Conservation (phyloP, 2,113 vertebrate genomes). For the Gnathochromis pfefferi region DNA sequence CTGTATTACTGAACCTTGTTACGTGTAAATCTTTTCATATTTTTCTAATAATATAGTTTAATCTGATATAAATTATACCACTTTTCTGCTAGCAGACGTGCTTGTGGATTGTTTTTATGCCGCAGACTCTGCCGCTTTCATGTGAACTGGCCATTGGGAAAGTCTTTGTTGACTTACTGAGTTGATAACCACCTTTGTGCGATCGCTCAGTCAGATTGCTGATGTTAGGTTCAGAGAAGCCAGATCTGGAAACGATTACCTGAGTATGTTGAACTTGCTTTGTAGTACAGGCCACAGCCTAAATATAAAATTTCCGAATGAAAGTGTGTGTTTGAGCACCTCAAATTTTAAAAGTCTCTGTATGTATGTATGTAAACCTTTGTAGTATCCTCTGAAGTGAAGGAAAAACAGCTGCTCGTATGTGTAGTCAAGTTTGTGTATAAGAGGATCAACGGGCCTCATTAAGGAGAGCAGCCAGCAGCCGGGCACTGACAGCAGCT, state of each 20-base stretch:
- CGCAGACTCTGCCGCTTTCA: rapidly evolving
- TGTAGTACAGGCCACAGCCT: background rate
- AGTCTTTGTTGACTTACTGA: background rate
- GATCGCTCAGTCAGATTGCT: background rate
- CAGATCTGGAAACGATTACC: background rate
- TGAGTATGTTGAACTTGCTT: background rate
- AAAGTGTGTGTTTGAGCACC: background rate
- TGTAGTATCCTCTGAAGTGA: background rate
- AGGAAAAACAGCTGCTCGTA: background rate
- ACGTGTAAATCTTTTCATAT: background rate
- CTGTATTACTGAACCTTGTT: background rate
- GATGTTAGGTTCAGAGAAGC: background rate
- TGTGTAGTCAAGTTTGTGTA: background rate
- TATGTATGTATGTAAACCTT: background rate
- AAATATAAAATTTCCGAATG: background rate
- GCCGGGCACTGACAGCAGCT: background rate
- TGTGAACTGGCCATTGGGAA: background rate
- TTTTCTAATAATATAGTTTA: background rate
- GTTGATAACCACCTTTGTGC: background rate
- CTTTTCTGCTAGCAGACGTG: background rate
- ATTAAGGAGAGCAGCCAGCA: background rate
- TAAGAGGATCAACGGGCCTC: background rate
- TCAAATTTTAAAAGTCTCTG: background rate
- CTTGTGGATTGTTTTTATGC: background rate
- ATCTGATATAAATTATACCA: background rate